Percentiles rank a stretch among this genome's conserved stretches.
Evolutionary conservation across 2,888 invertebrate genomes (phyloP).

Genomic region (Griposia aprilina): DNA sequence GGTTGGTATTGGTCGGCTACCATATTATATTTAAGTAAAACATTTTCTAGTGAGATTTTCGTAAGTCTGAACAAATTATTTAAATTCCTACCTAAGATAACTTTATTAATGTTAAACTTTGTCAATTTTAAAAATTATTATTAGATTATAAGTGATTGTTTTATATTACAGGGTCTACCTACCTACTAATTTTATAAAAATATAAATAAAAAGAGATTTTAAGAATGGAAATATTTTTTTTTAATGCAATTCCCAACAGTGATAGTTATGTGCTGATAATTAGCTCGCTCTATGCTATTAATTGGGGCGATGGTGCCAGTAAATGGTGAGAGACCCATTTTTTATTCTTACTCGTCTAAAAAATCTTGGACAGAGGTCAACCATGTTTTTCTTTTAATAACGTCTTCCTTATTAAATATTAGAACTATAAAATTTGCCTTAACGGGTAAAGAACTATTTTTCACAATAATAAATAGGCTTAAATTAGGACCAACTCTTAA

Average conservation of each 20-base stretch:
- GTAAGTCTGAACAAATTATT: slow-evolving; percentile 16
- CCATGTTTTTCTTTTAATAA: not conserved
- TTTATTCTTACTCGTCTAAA: not conserved
- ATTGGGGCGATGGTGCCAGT: slow-evolving; percentile 4
- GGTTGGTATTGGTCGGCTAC: not conserved
- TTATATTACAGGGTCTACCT: not conserved
- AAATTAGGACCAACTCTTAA: not conserved
- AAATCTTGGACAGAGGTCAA: not conserved
- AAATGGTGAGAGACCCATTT: not conserved
- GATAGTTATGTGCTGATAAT: not conserved
- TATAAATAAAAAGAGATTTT: not conserved
- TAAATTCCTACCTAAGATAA: not conserved
- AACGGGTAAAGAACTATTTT: not conserved
- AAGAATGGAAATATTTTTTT: not conserved
- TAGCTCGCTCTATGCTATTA: not conserved
- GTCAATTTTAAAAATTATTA: not conserved
- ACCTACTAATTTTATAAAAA: not conserved
- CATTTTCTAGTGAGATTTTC: slow-evolving; percentile 8
- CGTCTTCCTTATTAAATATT: not conserved
- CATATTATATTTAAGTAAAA: slow-evolving; percentile 12
- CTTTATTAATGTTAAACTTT: slow-evolving; percentile 1
- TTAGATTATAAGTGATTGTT: not conserved
- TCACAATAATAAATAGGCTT: not conserved
- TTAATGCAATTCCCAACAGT: slow-evolving; percentile 1
- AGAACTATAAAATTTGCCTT: not conserved